Conservation (phyloP, 1,140 invertebrate genomes). For the Paraescarpia echinospica region DNA sequence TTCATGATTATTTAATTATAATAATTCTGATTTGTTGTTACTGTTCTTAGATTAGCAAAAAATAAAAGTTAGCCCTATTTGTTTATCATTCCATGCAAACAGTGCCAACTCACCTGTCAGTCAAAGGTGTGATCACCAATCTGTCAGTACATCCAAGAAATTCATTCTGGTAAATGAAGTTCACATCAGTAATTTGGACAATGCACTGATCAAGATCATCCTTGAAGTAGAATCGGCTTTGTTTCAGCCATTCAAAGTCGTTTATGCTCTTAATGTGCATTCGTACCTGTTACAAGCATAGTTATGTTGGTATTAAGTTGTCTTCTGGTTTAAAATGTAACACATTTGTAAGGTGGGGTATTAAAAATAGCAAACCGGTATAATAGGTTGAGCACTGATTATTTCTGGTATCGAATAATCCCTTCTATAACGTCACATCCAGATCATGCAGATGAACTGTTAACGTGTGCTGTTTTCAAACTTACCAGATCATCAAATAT, state of each 20-base stretch:
- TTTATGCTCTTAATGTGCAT: constrained; percentile 71
- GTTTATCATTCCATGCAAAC: not conserved
- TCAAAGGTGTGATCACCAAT: constrained; percentile 91
- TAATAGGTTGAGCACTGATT: not conserved
- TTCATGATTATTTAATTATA: not conserved
- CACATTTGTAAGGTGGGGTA: not conserved
- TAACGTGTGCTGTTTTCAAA: constrained; percentile 19
- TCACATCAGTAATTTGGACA: constrained; percentile 92
- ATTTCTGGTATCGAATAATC: not conserved
- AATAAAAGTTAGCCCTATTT: too few species aligned
- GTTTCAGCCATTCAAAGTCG: constrained; percentile 97
- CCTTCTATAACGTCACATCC: not conserved
- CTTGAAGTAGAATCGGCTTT: constrained; percentile 94
- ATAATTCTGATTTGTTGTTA: not conserved
- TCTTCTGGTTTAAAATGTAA: not conserved
- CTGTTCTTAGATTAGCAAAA: not conserved
- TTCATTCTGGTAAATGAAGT: constrained; percentile 95
- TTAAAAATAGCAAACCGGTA: not conserved
- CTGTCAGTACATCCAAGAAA: constrained; percentile 95
- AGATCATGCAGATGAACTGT: not conserved
- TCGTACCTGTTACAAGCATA: constrained; percentile 41
- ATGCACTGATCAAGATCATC: constrained; percentile 90
- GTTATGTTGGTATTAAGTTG: not conserved
- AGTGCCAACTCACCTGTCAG: constrained; percentile 73
- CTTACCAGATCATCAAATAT: constrained; percentile 92